These are phyloP conservation scores for Galerucella calmariensis DNA, from an alignment of 2,888 invertebrate genomes.

Conservation along the genomic window DNA sequence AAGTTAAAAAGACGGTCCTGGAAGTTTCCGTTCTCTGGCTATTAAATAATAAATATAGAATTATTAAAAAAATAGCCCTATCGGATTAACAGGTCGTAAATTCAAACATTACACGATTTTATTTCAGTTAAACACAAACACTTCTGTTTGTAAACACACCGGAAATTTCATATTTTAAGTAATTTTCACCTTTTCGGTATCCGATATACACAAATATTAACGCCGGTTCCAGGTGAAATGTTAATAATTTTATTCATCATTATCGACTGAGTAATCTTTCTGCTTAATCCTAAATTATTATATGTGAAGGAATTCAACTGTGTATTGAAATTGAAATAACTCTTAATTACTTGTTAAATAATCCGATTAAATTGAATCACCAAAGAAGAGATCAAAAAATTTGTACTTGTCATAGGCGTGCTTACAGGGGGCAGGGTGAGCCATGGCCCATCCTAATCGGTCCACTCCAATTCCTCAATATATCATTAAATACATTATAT, in stretches of 20 bases:
- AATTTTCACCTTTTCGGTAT: background rate
- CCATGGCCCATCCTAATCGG: too few species aligned
- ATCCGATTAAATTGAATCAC: background rate
- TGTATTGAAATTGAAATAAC: background rate
- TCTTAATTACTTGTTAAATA: background rate
- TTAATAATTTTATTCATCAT: background rate
- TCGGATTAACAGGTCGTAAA: background rate
- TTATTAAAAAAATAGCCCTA: too few species aligned
- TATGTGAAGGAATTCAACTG: background rate
- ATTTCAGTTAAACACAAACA: background rate
- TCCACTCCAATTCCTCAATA: too few species aligned
- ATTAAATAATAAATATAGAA: too few species aligned
- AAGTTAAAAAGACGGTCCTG: too few species aligned
- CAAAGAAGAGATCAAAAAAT: background rate
- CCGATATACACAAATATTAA: background rate
- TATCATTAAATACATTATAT: too few species aligned
- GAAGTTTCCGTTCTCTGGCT: too few species aligned
- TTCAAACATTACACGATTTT: background rate
- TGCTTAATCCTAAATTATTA: background rate
- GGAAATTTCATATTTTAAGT: background rate
- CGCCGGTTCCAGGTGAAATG: background rate
- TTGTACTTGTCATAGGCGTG: too few species aligned
- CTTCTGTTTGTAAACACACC: background rate
- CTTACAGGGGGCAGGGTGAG: too few species aligned
- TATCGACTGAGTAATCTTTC: background rate